phyloP scores from a whole-genome alignment of 2,113 vertebrate species.

The Gambusia affinis region DNA sequence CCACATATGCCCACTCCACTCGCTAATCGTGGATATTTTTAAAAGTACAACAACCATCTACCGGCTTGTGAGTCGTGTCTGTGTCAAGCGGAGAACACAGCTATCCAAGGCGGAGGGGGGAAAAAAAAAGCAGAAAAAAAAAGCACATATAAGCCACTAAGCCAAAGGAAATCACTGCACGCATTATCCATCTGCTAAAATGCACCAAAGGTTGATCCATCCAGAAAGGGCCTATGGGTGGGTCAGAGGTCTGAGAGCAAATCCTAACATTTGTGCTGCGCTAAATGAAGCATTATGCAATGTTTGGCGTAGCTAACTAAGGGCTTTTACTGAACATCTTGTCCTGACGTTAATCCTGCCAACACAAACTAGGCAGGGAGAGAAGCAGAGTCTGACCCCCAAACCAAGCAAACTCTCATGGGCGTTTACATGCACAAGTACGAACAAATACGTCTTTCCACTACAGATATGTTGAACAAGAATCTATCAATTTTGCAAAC shows the following conservation, averaged over 20 bases:
- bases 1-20: neutral
- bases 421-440: neutral
- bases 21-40: conserved; percentile 1
- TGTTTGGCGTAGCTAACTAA: conserved; percentile 66
- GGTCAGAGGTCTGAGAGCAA: conserved; percentile 71
- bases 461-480: neutral
- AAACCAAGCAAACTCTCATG: conserved; percentile 31
- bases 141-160: conserved; percentile 58
- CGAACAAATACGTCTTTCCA: neutral
- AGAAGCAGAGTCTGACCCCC: conserved; percentile 66
- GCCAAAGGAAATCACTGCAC: conserved; percentile 60
- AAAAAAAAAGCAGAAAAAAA: neutral
- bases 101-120: conserved; percentile 15
- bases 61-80: conserved; percentile 28
- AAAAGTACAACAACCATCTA: conserved; percentile 17
- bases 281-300: conserved; percentile 78
- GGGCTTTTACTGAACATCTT: conserved; percentile 78
- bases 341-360: conserved; percentile 77
- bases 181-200: conserved; percentile 72
- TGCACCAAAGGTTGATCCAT: conserved; percentile 54
- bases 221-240: conserved; percentile 63
- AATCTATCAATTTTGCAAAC: too few species aligned
- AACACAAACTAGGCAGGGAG: conserved; percentile 71
- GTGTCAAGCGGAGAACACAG: conserved; percentile 41
- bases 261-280: conserved; percentile 72